Base-by-base conservation (phyloP, 1,140 invertebrate genomes). In the Cherax destructor region DNA sequence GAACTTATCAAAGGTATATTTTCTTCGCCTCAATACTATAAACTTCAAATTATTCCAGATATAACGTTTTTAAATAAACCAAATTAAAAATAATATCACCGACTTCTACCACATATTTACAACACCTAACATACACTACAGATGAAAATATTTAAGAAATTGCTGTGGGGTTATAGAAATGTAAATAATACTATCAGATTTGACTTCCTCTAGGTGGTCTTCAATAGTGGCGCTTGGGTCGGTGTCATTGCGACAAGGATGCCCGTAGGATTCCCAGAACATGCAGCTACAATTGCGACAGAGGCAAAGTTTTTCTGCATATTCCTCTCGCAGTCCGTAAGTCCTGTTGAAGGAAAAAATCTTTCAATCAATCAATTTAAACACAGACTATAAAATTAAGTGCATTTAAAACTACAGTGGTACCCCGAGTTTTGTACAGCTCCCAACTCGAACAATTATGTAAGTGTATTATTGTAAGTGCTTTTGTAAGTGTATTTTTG, bases 251-350 rank as follows among this genome's bases (percentile, higher is more conserved):
- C 98, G 97, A 94, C 98, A 98, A 0, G 98, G 98, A 94, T 98
- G 98, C 0, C 98, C 98, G 77, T 97, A 96, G 2, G 97, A 97
- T 93, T 98, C 97, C 99, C 99, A 99, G 94, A 99, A 99, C 61
- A 99, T 96, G 94, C 98, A 99, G 93, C 98, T 97, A 95, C 99
- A 99, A 94, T 98, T 97, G 91, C 97, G 96, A 94, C 99, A 99
- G 74, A 99, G 95, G 77, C 98, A 98, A 91, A 99, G 96, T 94
- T 98, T 98, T 95, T 99, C 99, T 2, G 98, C 98, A 95, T 98
- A 99, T 92, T 99, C 97, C 95, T 99, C 98, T 91, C 97, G 96
- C 30, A 98, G 95, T 30, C 98, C 98, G 94, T 96, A 88, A 2
- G 87, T 88, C 69, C 87, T 88, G 86, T 59, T 78, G 61, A 65